A percentile compares a stretch with the other conserved stretches of the same genome.
These are phyloP conservation scores for Hipposideros armiger DNA, from an alignment of 2,113 vertebrate species.

Conservation along the genomic window DNA sequence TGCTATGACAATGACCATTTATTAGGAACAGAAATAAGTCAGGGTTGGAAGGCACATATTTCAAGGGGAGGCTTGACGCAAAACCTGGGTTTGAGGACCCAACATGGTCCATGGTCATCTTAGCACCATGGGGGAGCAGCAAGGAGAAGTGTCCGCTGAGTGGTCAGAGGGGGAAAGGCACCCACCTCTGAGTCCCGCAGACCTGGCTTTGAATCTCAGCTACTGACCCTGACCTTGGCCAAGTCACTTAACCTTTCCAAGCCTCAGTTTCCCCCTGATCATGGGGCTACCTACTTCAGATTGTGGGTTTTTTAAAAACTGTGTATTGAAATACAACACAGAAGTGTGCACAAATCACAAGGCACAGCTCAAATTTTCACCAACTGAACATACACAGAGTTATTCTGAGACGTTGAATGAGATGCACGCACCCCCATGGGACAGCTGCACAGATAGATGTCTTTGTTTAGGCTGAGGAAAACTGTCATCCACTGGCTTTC, in stretches of 20 bases:
- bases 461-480: not conserved
- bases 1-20: not conserved
- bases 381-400: not conserved
- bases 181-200: not conserved
- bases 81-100: not conserved
- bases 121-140: not conserved
- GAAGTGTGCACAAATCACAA: not conserved
- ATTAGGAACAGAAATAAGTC: not conserved
- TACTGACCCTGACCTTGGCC: not conserved
- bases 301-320: not conserved
- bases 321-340: not conserved
- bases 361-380: not conserved
- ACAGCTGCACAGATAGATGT: not conserved
- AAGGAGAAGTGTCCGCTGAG: not conserved
- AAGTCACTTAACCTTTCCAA: not conserved
- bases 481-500: not conserved
- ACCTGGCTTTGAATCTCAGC: not conserved
- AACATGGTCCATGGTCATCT: not conserved
- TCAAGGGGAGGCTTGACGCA: not conserved
- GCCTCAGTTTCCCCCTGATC: not conserved
- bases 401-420: not conserved
- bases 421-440: not conserved
- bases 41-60: not conserved
- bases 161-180: not conserved
- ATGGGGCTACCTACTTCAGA: not conserved